These are phyloP conservation scores for Julus scandinavius DNA, from an alignment of 2,888 invertebrate species.

Conservation along the genomic window DNA sequence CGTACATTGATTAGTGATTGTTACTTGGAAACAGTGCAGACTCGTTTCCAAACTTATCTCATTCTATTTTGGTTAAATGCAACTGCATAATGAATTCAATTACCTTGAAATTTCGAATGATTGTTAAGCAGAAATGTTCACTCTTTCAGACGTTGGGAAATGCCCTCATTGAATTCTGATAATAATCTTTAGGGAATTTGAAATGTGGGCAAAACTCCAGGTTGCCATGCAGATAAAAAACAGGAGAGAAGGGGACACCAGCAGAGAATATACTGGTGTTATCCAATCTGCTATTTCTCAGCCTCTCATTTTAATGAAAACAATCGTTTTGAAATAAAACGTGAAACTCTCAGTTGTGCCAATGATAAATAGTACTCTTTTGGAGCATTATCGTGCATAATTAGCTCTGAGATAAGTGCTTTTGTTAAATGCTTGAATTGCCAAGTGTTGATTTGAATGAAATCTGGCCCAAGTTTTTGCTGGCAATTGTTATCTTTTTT, in stretches of 20 bases:
- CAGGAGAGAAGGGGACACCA: neutral
- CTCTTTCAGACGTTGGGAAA: neutral
- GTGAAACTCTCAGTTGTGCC: neutral
- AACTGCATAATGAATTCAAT: neutral
- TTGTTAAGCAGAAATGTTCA: neutral
- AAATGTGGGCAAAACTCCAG: neutral
- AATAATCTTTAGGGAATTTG: neutral
- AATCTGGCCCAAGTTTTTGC: neutral
- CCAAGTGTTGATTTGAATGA: slow-evolving; percentile 30
- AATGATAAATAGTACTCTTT: neutral
- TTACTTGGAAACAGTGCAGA: neutral
- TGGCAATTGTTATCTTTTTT: neutral
- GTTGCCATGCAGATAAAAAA: neutral
- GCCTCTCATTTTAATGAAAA: neutral
- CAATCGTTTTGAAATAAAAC: neutral
- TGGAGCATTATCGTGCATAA: neutral
- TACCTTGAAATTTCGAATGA: neutral
- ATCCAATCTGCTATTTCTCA: neutral
- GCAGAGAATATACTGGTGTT: neutral
- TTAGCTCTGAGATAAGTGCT: neutral
- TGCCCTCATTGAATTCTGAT: neutral
- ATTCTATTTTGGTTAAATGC: neutral
- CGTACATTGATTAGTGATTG: neutral
- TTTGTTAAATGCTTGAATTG: slow-evolving; percentile 17
- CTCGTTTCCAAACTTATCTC: neutral